Conservation (phyloP, 2,113 vertebrate species). For the Romanogobio albipinnatus region DNA sequence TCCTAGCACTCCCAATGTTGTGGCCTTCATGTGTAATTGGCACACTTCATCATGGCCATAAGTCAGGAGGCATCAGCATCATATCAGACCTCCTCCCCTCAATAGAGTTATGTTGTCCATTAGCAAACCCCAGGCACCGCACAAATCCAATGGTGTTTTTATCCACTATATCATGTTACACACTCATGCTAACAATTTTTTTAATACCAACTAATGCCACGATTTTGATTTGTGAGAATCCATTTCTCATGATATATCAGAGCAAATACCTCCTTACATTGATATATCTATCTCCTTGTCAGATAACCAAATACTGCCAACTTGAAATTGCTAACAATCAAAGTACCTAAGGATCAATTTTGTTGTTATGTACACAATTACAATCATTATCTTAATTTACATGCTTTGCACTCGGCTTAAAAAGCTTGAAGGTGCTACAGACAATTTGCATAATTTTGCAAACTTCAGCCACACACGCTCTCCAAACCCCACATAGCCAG, state of each 20-base stretch:
- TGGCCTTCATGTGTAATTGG: conserved; percentile 75
- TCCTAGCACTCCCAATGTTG: conserved; percentile 72
- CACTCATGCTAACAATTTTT: background rate
- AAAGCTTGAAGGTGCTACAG: background rate
- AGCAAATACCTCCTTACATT: background rate
- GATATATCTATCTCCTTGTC: background rate
- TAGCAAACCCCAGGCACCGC: conserved; percentile 20
- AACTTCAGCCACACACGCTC: background rate
- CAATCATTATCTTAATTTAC: too few relatives aligned
- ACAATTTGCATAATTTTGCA: background rate
- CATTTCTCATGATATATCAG: background rate
- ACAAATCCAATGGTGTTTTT: conserved; percentile 29
- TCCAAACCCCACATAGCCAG: background rate
- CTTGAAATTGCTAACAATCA: background rate
- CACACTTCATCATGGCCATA: conserved; percentile 68
- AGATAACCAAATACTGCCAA: background rate
- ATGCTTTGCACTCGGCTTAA: too few relatives aligned
- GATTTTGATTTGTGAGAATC: conserved; percentile 7
- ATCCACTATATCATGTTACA: background rate
- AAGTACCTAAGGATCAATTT: background rate
- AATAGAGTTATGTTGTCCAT: conserved; percentile 47
- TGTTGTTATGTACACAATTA: background rate
- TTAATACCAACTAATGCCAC: background rate
- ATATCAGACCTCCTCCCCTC: background rate
- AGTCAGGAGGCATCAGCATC: conserved; percentile 32